Evolutionary conservation across 2,797 vertebrate genomes (phyloP), one percentile per base, ranked within the genome.

Genomic region (Platalea minor): DNA sequence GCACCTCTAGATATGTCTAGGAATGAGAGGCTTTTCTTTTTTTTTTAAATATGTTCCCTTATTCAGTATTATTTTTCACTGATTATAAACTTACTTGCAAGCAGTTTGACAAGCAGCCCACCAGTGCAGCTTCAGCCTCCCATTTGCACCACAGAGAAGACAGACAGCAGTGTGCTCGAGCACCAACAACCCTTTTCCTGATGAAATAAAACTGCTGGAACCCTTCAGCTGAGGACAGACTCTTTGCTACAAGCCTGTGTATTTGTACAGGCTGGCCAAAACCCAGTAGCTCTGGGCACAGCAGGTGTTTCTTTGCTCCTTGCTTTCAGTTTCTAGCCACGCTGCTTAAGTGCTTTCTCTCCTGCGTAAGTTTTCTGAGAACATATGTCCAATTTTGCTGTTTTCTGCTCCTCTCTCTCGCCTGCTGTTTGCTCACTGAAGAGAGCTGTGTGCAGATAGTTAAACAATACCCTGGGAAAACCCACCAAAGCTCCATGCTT

Each of bases 391-490:
- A 45, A 2, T 82, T 41, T 45, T 45, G 13, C 35, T 79, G 46
- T 31, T 78, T 60, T 51, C 48, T 33, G 10, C 7, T 1, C 56
- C 39, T 64, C 28, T 80, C 59, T 65, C 67, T 61, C 57, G 63
- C 74, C 69, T 90, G 78, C 76, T 67, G 53, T 74, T 94, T 75
- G 51, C 43, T 51, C n/a, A 12, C 28, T 28, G 50, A 48, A 60
- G 56, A 88, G 46, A 6, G 7, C 43, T 67, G 43, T 5, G 17
- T 43, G 65, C 43, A 51, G 24, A 15, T 3, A 43, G 70, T 61
- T 93, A 82, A 88, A 95, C 76, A 90, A 79, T 74, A 70, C 43
- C 51, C 70, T 78, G 76, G 82, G 83, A 95, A 95, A 96, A 75
- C 73, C 89, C 74, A 79, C 63, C 73, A 67, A 86, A 89, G 73